A percentile compares a stretch with the other conserved stretches of the same genome.
Evolutionary conservation across 1,140 invertebrate genomes (phyloP).

Genomic region (Drosophila yakuba): DNA sequence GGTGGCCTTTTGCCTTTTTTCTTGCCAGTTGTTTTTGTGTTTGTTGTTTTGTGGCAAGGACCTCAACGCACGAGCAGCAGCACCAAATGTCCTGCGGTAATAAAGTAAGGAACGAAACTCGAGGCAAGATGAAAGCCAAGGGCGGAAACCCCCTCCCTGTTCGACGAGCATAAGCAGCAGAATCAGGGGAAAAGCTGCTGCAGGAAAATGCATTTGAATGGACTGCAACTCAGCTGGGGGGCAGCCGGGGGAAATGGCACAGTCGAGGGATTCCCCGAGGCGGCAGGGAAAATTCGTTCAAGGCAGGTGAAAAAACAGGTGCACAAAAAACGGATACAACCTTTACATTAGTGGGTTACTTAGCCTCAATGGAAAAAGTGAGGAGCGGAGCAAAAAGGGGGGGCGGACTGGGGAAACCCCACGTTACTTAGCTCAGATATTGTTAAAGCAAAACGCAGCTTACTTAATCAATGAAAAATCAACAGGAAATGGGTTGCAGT

Average conservation of each 20-base stretch:
- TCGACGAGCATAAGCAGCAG: neutral
- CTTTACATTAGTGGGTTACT: conserved; percentile 30
- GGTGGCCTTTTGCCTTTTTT: neutral
- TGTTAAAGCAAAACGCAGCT: neutral
- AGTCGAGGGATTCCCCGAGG: conserved; percentile 6
- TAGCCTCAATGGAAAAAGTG: conserved; percentile 5
- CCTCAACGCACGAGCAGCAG: conserved; percentile 6
- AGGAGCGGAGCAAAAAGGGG: neutral
- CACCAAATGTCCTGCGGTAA: conserved; percentile 52
- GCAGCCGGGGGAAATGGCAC: neutral
- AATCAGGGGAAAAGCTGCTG: conserved; percentile 17
- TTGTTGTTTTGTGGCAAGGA: conserved; percentile 16
- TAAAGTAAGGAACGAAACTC: conserved; percentile 41
- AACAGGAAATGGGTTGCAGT: too few relatives aligned
- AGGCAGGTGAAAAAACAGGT: conserved; percentile 25
- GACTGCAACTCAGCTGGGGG: conserved; percentile 15
- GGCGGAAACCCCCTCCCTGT: neutral
- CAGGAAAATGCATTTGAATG: conserved; percentile 49
- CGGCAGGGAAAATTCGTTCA: conserved; percentile 24
- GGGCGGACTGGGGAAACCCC: conserved; percentile 15
- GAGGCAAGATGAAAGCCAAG: conserved; percentile 8
- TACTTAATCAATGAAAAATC: too few relatives aligned
- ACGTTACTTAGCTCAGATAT: conserved; percentile 14
- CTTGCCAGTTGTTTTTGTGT: neutral
- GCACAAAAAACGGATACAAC: conserved; percentile 1